Conservation (phyloP, 2,113 vertebrate species). For the Hiodon tergisus region DNA sequence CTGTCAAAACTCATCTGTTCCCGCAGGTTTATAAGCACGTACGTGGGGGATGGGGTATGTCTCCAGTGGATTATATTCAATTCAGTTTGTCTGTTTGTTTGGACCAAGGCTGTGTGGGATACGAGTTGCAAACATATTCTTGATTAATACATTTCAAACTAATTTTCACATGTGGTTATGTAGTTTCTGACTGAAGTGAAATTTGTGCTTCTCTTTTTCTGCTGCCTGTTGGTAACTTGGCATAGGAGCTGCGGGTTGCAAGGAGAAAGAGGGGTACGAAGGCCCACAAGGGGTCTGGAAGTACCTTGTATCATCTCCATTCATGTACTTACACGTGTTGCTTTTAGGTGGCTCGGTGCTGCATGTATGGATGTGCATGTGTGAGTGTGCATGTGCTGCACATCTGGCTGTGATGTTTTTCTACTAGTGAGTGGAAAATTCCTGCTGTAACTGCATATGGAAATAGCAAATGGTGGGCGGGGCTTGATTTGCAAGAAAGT, state of each 20-base stretch:
- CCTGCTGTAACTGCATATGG: conserved; percentile 45
- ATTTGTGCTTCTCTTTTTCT: not conserved
- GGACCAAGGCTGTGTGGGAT: not conserved
- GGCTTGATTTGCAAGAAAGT: conserved; percentile 30
- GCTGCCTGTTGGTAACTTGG: conserved; percentile 8
- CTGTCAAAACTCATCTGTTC: conserved; percentile 32
- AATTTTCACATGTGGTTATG: conserved; percentile 1
- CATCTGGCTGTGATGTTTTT: conserved; percentile 55
- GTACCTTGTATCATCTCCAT: not conserved
- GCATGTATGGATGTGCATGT: not conserved
- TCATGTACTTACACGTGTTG: not conserved
- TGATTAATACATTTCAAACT: too few species aligned
- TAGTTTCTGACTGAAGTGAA: not conserved
- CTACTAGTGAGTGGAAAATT: conserved; percentile 59
- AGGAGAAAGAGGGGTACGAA: not conserved
- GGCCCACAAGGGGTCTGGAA: not conserved
- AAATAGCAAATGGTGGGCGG: conserved; percentile 16
- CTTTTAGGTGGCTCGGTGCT: not conserved
- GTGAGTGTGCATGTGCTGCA: conserved; percentile 34
- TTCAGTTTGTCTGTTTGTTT: not conserved
- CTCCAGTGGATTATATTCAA: not conserved
- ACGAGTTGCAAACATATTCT: not conserved
- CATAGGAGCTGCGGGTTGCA: not conserved
- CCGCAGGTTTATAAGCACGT: conserved; percentile 30
- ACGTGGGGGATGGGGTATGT: not conserved